Evolutionary conservation across 2,113 vertebrate species (phyloP).

Genomic region (Cheirogaleus medius): DNA sequence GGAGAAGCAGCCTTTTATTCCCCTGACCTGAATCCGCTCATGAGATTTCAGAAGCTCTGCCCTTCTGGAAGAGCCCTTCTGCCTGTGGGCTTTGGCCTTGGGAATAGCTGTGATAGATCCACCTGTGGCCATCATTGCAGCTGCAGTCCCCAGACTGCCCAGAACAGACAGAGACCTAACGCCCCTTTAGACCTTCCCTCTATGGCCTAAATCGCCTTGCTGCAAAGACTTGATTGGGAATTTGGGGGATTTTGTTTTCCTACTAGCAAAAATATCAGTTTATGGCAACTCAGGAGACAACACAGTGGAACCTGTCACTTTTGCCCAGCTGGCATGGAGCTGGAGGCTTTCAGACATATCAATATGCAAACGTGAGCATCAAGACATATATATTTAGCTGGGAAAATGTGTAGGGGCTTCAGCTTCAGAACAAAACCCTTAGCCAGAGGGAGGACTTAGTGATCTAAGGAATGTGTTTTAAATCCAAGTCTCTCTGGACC

Average conservation of each 20-base stretch:
- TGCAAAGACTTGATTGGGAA: neutral
- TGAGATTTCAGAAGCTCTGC: neutral
- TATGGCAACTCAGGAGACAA: neutral
- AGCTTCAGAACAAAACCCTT: constrained; percentile 49
- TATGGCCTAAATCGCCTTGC: neutral
- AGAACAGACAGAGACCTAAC: neutral
- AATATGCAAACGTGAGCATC: neutral
- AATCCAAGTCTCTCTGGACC: constrained; percentile 28
- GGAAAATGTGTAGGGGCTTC: constrained; percentile 32
- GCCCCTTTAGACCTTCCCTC: neutral
- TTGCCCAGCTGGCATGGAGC: neutral
- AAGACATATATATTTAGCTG: constrained; percentile 34
- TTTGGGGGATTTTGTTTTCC: neutral
- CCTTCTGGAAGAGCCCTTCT: neutral
- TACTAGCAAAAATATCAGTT: neutral
- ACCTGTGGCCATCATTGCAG: neutral
- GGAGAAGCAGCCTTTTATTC: neutral
- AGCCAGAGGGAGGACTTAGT: constrained; percentile 65
- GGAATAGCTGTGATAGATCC: neutral
- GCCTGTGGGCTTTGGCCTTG: neutral
- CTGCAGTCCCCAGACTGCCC: neutral
- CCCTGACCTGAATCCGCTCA: neutral
- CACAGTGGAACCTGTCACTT: neutral
- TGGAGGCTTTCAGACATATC: neutral
- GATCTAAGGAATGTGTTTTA: constrained; percentile 47